These are phyloP conservation scores for Echinometra lucunter DNA, from an alignment of 53 echinoderm and acorn worm genomes.

Conservation along the genomic window DNA sequence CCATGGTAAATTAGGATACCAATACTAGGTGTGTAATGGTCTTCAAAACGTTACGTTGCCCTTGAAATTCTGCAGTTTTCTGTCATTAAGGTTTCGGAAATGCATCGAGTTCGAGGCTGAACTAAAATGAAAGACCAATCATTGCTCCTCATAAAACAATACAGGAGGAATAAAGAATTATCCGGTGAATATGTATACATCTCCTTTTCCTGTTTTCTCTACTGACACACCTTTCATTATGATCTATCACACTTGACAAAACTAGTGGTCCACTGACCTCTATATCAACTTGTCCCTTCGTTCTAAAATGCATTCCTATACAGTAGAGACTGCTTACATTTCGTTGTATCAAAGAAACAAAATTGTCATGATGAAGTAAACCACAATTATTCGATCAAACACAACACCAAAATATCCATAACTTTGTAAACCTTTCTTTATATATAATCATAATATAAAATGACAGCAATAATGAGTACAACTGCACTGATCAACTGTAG, in stretches of 20 bases:
- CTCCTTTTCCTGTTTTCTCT: neutral
- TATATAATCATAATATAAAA: conserved; percentile 55
- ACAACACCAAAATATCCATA: conserved; percentile 45
- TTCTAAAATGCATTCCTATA: neutral
- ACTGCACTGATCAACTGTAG: conserved; percentile 25
- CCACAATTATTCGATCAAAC: conserved; percentile 24
- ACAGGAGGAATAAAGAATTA: no score
- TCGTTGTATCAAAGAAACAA: conserved; percentile 53
- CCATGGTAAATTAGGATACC: neutral
- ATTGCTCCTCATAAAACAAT: neutral
- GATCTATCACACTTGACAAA: neutral
- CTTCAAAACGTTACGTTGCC: neutral
- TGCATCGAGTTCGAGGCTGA: neutral
- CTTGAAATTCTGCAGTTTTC: neutral
- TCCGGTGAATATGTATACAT: neutral
- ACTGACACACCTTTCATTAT: neutral
- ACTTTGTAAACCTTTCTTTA: conserved; percentile 11
- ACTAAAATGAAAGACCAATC: conserved; percentile 32
- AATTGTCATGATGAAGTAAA: neutral
- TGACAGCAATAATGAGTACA: conserved; percentile 49
- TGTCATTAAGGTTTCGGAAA: neutral
- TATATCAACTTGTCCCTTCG: neutral
- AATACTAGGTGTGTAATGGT: neutral
- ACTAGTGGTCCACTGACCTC: neutral
- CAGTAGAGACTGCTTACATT: neutral